These are phyloP conservation scores for Rhagonycha fulva DNA, from an alignment of 2,888 invertebrate genomes.

Conservation along the genomic window DNA sequence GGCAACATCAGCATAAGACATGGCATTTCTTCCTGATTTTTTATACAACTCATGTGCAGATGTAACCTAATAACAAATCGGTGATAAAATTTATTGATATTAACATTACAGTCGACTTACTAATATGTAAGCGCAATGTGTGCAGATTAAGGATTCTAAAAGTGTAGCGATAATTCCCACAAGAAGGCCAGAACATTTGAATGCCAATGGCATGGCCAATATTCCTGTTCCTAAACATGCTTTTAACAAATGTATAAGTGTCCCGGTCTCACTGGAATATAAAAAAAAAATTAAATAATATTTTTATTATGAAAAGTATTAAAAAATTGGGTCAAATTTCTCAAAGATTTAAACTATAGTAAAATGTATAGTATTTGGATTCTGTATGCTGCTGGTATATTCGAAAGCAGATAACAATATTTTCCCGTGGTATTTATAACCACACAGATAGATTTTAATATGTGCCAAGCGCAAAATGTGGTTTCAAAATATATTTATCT, in stretches of 20 bases:
- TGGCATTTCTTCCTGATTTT: conserved; percentile 69
- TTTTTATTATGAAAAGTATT: neutral
- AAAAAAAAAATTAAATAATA: conserved; percentile 28
- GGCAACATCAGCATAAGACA: conserved; percentile 88
- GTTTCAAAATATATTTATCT: neutral
- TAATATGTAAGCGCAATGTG: conserved; percentile 92
- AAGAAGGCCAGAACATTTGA: conserved; percentile 83
- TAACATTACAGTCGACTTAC: conserved; percentile 57
- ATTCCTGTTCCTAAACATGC: conserved; percentile 97
- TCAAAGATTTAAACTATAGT: no score
- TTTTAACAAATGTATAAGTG: conserved; percentile 91
- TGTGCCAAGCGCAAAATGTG: neutral
- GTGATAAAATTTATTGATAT: neutral
- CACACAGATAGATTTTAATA: neutral
- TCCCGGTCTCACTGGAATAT: conserved; percentile 81
- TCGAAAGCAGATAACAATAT: neutral
- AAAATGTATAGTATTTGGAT: no score
- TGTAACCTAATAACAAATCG: conserved; percentile 65
- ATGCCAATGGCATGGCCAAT: conserved; percentile 91
- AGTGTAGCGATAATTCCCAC: conserved; percentile 84
- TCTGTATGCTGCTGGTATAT: neutral
- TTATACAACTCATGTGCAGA: conserved; percentile 81
- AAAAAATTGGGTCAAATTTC: neutral
- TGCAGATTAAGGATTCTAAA: conserved; percentile 85
- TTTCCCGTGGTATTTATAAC: neutral